Evolutionary conservation across 2,797 vertebrate genomes (phyloP), one percentile per base, ranked within the genome.

Genomic region (Nyctibius grandis): DNA sequence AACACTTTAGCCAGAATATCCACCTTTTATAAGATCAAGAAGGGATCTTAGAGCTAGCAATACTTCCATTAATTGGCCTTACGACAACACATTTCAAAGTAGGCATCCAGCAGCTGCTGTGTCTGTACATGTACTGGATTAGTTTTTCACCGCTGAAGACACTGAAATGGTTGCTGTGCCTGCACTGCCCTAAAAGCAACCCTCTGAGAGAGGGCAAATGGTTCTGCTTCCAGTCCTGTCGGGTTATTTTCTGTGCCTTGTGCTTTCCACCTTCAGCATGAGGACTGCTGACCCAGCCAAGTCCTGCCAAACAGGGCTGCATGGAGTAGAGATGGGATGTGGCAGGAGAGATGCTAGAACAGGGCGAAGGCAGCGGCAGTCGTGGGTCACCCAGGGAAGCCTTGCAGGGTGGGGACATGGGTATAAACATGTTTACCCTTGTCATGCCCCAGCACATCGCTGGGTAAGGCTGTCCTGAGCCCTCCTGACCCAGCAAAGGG

Each of bases 371-470:
- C 80, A 76, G 53, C 42, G 45, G n/a, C 1, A 1, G 36, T 51
- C 17, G 6, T n/a, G 29, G 50, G 53, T 70, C 29, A 50, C 22
- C 29, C 33, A 40, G 25, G n/a, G n/a, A 80, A 69, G 40, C 18
- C 47, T 54, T 50, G 63, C 9, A 4, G 34, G 33, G 25, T 64
- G 59, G 29, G 19, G 51, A 33, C 40, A 53, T 6, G 19, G 33
- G 4, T 44, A 44, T 25, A 29, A 54, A 65, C 47, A 40, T 0
- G 0, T 60, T 70, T 29, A 53, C 14, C 74, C 28, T 31, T 38
- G 20, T 48, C n/a, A 15, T 9, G 1, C 8, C 14, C 14, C 16
- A 2, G 38, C 13, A 2, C 1, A 2, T 19, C 5, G 0, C 67
- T 76, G 60, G 34, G 61, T 31, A 75, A 63, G 40, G 48, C 29